Base-by-base conservation (phyloP, 2,797 vertebrate genomes). In the Enteromius radiatus region DNA sequence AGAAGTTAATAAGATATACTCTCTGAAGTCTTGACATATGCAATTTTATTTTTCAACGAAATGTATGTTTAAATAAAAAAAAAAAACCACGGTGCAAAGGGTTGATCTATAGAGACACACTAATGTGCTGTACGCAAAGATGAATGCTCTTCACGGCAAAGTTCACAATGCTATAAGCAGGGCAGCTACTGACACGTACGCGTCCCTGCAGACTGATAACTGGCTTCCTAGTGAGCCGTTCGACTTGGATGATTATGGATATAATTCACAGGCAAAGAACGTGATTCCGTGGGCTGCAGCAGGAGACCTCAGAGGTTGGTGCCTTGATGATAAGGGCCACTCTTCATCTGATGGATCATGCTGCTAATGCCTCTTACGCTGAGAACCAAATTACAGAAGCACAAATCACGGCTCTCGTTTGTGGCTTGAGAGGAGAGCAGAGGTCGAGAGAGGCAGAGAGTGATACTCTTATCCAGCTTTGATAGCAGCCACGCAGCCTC, bases 281-380 rank as follows among this genome's bases (percentile, higher is more conserved):
- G 23, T 12, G 64, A 33, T 47, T 71, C 15, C 2, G 28, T 56
- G 36, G 69, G 70, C 38, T 76, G 76, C 64, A 19, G 84, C 47
- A 4, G 84, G 81, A 83, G 76, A 83, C 43, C 65, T 49, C 63
- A 73, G 75, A 86, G 81, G 81, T 80, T 69, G 21, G 81, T 17
- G 52, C 26, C 38, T 65, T 83, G 76, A 54, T 64, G 68, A 76
- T 86, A 69, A 86, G 71, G 71, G 64, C 54, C 81, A 76, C 81
- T 64, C 64, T 80, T 74, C 81, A 83, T 86, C 84, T 83, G 81
- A 86, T 63, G 70, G 63, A 80, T 76, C 81, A 45, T 38, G 71
- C 76, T 78, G 81, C 81, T 83, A 86, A 83, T 83, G 70, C 76
- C 81, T 79, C 75, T 86, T 83, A 86, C 19, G 23, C 33, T 76